phyloP scores from a whole-genome alignment of 2,888 invertebrate genomes.

The Coelinius sp. region DNA sequence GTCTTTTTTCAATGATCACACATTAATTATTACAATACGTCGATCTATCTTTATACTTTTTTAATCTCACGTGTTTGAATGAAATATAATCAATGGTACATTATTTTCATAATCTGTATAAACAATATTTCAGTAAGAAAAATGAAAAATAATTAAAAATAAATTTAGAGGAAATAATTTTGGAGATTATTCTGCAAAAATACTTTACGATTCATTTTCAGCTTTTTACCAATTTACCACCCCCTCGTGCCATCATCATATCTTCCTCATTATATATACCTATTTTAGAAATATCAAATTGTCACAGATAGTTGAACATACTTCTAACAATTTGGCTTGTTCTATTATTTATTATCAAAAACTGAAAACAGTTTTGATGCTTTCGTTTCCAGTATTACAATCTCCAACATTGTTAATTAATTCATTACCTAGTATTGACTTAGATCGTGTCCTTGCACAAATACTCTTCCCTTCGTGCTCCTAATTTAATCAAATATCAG shows the following conservation, averaged over 20 bases:
- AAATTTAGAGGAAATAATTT: not conserved
- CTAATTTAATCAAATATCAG: conserved; percentile 55
- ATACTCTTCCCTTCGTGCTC: conserved; percentile 12
- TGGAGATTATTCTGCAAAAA: not conserved
- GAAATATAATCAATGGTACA: not conserved
- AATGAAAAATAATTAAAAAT: not conserved
- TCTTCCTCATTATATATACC: not conserved
- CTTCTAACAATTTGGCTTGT: conserved; percentile 28
- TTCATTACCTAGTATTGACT: conserved; percentile 47
- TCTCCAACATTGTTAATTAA: conserved; percentile 5
- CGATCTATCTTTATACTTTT: conserved; percentile 13
- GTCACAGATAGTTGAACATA: conserved; percentile 22
- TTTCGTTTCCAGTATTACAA: conserved; percentile 11
- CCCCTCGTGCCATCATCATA: not conserved
- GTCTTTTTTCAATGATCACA: not conserved
- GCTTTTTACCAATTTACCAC: not conserved
- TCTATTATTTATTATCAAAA: conserved; percentile 6
- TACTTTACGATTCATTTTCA: not conserved
- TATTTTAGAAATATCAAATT: conserved; percentile 20
- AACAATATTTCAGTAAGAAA: not conserved
- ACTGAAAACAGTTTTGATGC: not conserved
- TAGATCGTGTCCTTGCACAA: conserved; percentile 39
- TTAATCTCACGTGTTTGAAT: conserved; percentile 1
- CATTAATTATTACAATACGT: not conserved
- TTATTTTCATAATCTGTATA: not conserved